Conservation (phyloP, 2,113 vertebrate species). For the Nannobrachium achirus region DNA sequence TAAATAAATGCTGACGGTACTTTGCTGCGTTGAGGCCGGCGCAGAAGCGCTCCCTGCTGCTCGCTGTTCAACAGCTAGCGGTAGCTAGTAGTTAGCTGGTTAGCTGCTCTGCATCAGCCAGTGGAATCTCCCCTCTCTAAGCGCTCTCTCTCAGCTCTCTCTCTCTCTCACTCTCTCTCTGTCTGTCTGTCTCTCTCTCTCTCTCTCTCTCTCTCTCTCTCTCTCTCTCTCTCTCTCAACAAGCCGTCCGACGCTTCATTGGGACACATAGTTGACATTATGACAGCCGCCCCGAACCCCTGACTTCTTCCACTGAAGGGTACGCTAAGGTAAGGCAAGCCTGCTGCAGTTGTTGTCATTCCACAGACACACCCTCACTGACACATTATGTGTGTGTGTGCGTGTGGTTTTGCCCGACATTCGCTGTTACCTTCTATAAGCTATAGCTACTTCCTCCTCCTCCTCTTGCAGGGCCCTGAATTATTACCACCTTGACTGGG, state of each 20-base stretch:
- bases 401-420: too few relatives aligned
- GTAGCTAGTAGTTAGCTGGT: conserved; percentile 42
- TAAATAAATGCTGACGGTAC: conserved; percentile 32
- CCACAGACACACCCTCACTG: too few relatives aligned
- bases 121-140: conserved; percentile 13
- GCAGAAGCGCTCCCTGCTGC: conserved; percentile 44
- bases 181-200: too few relatives aligned
- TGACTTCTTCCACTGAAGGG: conserved; percentile 15
- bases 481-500: too few relatives aligned
- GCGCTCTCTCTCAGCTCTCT: too few relatives aligned
- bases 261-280: conserved; percentile 36
- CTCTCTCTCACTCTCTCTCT: too few relatives aligned
- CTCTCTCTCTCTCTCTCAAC: conserved; percentile 38
- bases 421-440: too few relatives aligned
- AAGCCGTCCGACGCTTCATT: conserved; percentile 12
- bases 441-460: conserved; percentile 58
- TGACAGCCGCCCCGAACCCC: conserved; percentile 42
- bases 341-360: too few relatives aligned
- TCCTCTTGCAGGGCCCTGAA: conserved; percentile 42
- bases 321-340: conserved; percentile 55
- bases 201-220: too few relatives aligned
- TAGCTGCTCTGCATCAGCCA: conserved; percentile 49
- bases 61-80: conserved; percentile 23
- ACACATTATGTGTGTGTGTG: too few relatives aligned
- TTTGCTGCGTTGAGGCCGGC: conserved; percentile 33